Base-by-base conservation (phyloP, 2,797 vertebrate species). In the Chiloscyllium punctatum region DNA sequence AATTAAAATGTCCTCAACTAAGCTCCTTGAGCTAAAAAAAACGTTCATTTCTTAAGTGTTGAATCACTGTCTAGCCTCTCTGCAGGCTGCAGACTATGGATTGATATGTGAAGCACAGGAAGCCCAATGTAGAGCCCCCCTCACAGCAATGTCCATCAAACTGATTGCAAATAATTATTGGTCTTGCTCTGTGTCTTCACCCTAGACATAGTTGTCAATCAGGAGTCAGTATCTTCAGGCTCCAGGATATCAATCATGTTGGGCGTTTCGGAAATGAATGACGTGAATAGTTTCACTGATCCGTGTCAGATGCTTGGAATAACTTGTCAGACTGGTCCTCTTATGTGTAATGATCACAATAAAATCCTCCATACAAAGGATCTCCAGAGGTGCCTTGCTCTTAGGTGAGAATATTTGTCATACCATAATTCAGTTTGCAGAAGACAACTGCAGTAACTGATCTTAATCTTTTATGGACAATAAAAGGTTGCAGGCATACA, bases 191-290 rank as follows among this genome's bases (percentile, higher is more conserved):
- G 15, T 62, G 51, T 62, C 57, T 91, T 91, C 33, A 92, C 16
- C 90, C 66, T 66, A 92, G 62, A 92, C 90, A 92, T 66, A 37
- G 30, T 2, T 69, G 90, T 92, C 90, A 42, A 69, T 92, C 90
- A 69, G 69, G 6, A 42, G 37, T 69, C n/a, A 68, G 90, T 66
- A 42, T 18, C 62, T 42, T 18, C 57, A 21, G n/a, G 90, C 90
- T 9, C 66, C 62, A 92, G 90, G n/a, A 23, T 69, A n/a, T 42
- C 8, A 92, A 66, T 91, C 53, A 91, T 7, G 23, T 37, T 8
- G 57, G 62, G 66, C 21, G 8, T 69, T 69, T 92, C 11, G n/a
- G 90, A 92, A 68, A 42, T 69, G 90, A 92, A 23, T 42, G 66
- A 69, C 27, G 69, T 42, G 62, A 66, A 62, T n/a, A 68, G n/a